Percentiles rank a stretch among this genome's conserved stretches.
phyloP scores from a whole-genome alignment of 2,888 invertebrate species.

The Gymnoscelis rufifasciata region DNA sequence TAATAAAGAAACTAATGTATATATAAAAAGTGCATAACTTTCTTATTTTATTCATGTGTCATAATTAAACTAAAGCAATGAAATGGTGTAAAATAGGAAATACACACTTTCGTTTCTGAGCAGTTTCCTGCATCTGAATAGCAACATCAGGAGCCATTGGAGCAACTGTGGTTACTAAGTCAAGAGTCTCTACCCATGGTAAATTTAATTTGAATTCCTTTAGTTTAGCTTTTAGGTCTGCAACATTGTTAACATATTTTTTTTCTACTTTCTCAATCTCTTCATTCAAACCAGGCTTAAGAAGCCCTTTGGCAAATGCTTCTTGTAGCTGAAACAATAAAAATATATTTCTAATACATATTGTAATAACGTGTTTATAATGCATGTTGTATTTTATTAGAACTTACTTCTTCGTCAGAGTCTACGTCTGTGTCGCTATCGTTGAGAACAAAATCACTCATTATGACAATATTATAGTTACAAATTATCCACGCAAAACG shows the following conservation, averaged over 20 bases:
- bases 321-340: constrained; percentile 85
- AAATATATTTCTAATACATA: neutral
- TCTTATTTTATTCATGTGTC: too few relatives aligned
- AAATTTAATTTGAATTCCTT: constrained; percentile 84
- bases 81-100: too few relatives aligned
- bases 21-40: too few relatives aligned
- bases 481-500: neutral
- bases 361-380: too few relatives aligned
- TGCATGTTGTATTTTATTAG: neutral
- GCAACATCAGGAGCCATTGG: constrained; percentile 92
- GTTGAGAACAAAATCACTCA: constrained; percentile 68
- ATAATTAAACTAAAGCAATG: too few relatives aligned
- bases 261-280: constrained; percentile 79
- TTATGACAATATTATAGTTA: constrained; percentile 23
- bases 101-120: constrained; percentile 81
- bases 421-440: constrained; percentile 74
- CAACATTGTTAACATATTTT: constrained; percentile 84
- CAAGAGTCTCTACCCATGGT: constrained; percentile 92
- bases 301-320: constrained; percentile 89
- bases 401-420: constrained; percentile 78
- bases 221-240: constrained; percentile 83
- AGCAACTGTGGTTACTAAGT: constrained; percentile 86
- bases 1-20: too few relatives aligned
- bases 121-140: constrained; percentile 86
- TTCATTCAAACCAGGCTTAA: constrained; percentile 92